phyloP scores from a whole-genome alignment of 2,888 invertebrate genomes.

The Chromoteleia sp. region DNA sequence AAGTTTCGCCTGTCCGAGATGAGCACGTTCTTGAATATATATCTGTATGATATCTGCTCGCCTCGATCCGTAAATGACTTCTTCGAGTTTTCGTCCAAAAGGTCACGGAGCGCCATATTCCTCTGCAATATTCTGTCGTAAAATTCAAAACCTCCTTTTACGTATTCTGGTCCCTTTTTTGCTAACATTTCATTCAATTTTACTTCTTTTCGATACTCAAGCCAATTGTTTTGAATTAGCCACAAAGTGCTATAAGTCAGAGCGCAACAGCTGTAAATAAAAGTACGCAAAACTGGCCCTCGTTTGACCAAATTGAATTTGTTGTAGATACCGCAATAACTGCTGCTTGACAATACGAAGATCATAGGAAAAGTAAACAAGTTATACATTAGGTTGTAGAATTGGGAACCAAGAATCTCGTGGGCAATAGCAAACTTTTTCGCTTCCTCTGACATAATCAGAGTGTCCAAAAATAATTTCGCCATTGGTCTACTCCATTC shows the following conservation, averaged over 20 bases:
- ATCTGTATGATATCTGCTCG: conserved; percentile 87
- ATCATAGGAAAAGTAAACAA: conserved; percentile 1
- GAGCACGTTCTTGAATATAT: conserved; percentile 89
- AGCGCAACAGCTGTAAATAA: conserved; percentile 12
- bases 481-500: conserved; percentile 89
- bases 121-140: conserved; percentile 90
- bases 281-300: neutral
- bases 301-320: conserved; percentile 2
- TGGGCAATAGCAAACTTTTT: conserved; percentile 92
- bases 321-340: neutral
- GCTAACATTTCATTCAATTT: conserved; percentile 88
- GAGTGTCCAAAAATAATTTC: conserved; percentile 87
- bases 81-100: conserved; percentile 88
- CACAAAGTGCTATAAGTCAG: neutral
- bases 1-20: conserved; percentile 88
- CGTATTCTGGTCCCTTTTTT: conserved; percentile 87
- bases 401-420: conserved; percentile 87
- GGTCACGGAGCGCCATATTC: conserved; percentile 89
- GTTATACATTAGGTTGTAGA: neutral
- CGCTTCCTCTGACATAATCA: conserved; percentile 91
- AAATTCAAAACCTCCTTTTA: conserved; percentile 91
- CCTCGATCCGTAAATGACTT: conserved; percentile 88
- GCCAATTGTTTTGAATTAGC: conserved; percentile 83
- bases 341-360: neutral
- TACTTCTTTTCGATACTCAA: conserved; percentile 85